Conservation (phyloP, 2,888 invertebrate species). For the Ctena decussata region DNA sequence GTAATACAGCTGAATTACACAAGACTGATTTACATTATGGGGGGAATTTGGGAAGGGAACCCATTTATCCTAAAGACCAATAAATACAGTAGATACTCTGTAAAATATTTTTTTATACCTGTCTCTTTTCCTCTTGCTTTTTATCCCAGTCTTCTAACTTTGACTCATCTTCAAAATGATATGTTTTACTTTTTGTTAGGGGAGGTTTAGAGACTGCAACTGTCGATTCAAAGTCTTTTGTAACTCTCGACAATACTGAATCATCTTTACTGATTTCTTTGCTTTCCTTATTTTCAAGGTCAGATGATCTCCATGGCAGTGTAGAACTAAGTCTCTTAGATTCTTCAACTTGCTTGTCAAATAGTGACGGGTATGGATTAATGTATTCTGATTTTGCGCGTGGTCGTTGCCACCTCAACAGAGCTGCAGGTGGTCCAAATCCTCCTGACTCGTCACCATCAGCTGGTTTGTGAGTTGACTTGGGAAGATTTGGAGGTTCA, state of each 20-base stretch:
- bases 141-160: conserved; percentile 77
- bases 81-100: too few relatives aligned
- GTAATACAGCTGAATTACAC: too few relatives aligned
- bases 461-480: conserved; percentile 4
- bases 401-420: conserved; percentile 78
- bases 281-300: conserved; percentile 26
- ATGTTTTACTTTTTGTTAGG: conserved; percentile 23
- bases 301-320: conserved; percentile 53
- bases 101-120: too few relatives aligned
- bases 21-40: too few relatives aligned
- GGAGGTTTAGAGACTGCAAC: conserved; percentile 48
- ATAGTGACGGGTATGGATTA: conserved; percentile 14
- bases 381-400: conserved; percentile 72
- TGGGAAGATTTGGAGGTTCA: conserved; percentile 55
- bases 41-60: too few relatives aligned
- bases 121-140: conserved; percentile 73
- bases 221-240: conserved; percentile 54
- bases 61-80: too few relatives aligned
- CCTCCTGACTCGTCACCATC: conserved; percentile 48
- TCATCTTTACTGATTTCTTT: conserved; percentile 59
- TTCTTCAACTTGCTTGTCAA: conserved; percentile 48
- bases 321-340: conserved; percentile 67
- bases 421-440: conserved; percentile 77
- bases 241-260: conserved; percentile 51
- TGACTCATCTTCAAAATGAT: conserved; percentile 58